These are phyloP conservation scores for Pterocles burchelli DNA, from an alignment of 2,113 vertebrate genomes.

Conservation along the genomic window DNA sequence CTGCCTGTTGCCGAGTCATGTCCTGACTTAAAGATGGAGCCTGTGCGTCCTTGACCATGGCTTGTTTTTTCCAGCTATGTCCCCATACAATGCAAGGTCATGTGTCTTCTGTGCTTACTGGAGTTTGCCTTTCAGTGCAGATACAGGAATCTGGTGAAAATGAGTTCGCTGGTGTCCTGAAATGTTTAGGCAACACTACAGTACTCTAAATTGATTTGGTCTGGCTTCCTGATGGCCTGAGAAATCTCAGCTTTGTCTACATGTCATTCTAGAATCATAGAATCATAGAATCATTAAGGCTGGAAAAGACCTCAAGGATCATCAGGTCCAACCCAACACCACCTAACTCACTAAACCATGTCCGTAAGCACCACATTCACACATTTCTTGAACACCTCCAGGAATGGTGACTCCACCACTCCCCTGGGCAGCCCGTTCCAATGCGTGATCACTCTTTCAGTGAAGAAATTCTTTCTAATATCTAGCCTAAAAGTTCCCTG, in stretches of 20 bases:
- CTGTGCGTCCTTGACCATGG: no score
- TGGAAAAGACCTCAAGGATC: no score
- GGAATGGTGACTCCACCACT: no score
- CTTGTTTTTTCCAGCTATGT: not conserved
- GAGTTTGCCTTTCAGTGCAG: rapidly evolving
- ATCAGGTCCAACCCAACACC: no score
- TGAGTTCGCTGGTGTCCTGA: not conserved
- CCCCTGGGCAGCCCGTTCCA: no score
- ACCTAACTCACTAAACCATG: no score
- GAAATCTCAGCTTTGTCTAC: not conserved
- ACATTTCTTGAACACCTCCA: no score
- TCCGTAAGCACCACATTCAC: no score
- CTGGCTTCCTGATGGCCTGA: not conserved
- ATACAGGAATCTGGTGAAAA: not conserved
- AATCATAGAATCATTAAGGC: no score
- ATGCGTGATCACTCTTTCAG: no score
- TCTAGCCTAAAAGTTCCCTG: no score
- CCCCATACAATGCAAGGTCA: not conserved
- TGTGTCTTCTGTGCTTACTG: not conserved
- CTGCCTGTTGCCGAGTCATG: not conserved
- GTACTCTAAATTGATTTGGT: not conserved
- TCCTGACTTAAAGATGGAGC: not conserved
- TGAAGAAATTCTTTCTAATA: no score
- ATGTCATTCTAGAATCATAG: not conserved
- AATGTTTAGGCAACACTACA: not conserved